Base-by-base conservation (phyloP, 1,140 invertebrate species). In the Drosophila malerkotliana region DNA sequence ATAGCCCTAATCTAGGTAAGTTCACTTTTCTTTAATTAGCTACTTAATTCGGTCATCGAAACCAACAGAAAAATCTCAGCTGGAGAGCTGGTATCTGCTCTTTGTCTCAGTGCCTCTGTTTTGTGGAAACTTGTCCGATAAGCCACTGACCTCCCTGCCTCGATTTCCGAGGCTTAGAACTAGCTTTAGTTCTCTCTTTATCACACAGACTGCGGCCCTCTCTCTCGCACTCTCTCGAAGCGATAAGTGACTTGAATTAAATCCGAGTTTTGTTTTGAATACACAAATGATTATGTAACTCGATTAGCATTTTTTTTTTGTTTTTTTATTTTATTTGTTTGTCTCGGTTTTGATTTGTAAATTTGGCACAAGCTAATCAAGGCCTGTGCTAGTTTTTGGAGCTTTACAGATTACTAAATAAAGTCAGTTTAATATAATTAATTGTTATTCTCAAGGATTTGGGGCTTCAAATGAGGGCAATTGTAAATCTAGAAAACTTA, bases 141-240 rank as follows among this genome's bases (percentile, higher is more conserved):
- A 87, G 82, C 83, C 83, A 88, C 71, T 87, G 82, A 87, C 82
- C 82, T 81, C 79, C 51, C 56, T 56, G 47, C 60, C 51, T 32
- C 47, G 6, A 24, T 32, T 54, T 59, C 4, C 14, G 34, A 21
- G 15, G 44, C 44, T 21, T 41, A 52, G 66, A 61, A 55, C 69
- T 76, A 76, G 66, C 56, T 75, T 56, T 51, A 26, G 49, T 72
- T 55, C 45, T 71, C 30, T 51, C 56, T 39, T 15, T 64, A 28
- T 48, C 57, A 64, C 62, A 51, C 34, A 3, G 32, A 9, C 32
- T 34, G 32, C 8, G 8, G 32, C 8, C 30, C 72, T 41, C 53
- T 69, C 24, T 63, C 39, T 15, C 4, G 14, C 39, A 21, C 45
- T 59, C 84, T 79, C 10, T n/a, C 34, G 10, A 73, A 77, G 72